Conservation (phyloP, 2,797 vertebrate species). For the Notamacropus eugenii region DNA sequence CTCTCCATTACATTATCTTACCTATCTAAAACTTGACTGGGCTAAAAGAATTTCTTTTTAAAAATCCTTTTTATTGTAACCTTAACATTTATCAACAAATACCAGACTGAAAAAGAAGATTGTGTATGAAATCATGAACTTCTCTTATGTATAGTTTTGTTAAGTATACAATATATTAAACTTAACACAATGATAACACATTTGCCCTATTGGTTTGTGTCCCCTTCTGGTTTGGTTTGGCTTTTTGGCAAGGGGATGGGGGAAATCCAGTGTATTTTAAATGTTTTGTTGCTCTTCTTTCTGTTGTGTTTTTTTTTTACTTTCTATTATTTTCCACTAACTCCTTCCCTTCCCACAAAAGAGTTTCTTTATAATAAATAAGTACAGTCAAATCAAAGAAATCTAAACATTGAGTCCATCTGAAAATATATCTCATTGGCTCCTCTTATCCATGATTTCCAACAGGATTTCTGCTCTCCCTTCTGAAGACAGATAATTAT, state of each 20-base stretch:
- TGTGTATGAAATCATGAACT: background rate
- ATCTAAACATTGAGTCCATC: background rate
- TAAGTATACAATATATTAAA: background rate
- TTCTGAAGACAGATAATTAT: background rate
- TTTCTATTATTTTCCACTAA: background rate
- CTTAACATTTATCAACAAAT: background rate
- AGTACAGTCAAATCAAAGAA: background rate
- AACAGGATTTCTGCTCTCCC: background rate
- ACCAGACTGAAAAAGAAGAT: background rate
- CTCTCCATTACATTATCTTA: background rate
- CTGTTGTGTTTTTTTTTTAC: background rate
- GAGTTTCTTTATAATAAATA: background rate
- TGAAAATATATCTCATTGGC: background rate
- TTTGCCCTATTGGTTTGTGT: background rate
- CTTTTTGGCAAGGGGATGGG: background rate
- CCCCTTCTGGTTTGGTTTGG: background rate
- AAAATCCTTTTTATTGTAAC: background rate
- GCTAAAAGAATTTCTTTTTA: background rate
- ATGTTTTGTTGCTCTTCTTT: background rate
- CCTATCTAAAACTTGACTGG: background rate
- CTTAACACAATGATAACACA: background rate
- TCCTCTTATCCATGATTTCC: background rate
- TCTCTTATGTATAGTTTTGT: background rate
- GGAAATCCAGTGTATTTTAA: background rate
- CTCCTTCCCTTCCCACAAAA: background rate